phyloP scores from a whole-genome alignment of 2,797 vertebrate genomes.

The Acanthopagrus latus region DNA sequence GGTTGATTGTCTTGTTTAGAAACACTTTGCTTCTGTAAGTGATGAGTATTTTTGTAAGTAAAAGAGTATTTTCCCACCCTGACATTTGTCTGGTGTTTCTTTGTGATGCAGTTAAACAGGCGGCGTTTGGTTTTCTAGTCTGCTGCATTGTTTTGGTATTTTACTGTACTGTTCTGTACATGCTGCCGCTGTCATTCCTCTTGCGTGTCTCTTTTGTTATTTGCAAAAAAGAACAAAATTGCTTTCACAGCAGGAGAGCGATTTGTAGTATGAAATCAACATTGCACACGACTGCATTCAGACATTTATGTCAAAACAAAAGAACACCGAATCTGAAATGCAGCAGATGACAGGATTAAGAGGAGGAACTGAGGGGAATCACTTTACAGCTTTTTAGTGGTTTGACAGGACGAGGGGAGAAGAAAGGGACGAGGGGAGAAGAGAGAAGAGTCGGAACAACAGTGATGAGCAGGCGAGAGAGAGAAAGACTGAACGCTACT shows the following conservation, averaged over 20 bases:
- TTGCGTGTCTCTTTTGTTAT: not conserved
- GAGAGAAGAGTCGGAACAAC: slow-evolving; percentile 18
- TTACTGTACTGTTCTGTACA: not conserved
- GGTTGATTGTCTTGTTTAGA: not conserved
- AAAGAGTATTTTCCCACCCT: not conserved
- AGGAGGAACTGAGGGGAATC: slow-evolving; percentile 34
- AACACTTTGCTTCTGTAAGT: not conserved
- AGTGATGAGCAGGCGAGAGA: slow-evolving; percentile 19
- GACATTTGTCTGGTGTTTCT: not conserved
- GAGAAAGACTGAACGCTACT: slow-evolving; percentile 3
- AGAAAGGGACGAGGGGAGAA: slow-evolving; percentile 5
- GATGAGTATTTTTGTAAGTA: not conserved
- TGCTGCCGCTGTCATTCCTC: too few species aligned
- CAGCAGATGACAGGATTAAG: slow-evolving; percentile 47
- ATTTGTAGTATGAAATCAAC: slow-evolving; percentile 15
- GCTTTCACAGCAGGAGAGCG: not conserved
- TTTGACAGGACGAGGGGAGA: slow-evolving; percentile 31
- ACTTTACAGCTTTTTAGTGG: slow-evolving; percentile 21
- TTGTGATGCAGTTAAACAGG: not conserved
- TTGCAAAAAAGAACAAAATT: not conserved
- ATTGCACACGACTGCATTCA: slow-evolving; percentile 5
- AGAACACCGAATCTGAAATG: slow-evolving; percentile 25
- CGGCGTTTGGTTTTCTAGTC: not conserved
- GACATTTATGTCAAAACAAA: slow-evolving; percentile 42
- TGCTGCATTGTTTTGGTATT: not conserved